phyloP scores from a whole-genome alignment of 2,113 vertebrate species.

The Crotalus viridis region DNA sequence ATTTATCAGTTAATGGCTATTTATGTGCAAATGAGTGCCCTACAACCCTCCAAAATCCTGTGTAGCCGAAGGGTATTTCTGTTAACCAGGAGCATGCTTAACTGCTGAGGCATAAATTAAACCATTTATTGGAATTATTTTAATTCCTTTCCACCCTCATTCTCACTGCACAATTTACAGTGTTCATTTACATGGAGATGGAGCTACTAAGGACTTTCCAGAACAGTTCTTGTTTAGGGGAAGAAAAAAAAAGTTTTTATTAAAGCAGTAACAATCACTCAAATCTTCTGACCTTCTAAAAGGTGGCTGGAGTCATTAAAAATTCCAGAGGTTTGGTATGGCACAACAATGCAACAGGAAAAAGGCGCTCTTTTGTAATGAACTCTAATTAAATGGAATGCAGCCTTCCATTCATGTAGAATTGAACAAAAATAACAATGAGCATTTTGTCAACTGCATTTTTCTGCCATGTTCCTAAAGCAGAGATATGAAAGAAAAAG shows the following conservation, averaged over 20 bases:
- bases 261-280: conserved; percentile 31
- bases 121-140: conserved; percentile 81
- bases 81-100: conserved; percentile 86
- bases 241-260: conserved; percentile 8
- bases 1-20: conserved; percentile 89
- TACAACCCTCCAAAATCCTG: conserved; percentile 85
- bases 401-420: conserved; percentile 43
- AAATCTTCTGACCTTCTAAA: conserved; percentile 42
- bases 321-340: conserved; percentile 41
- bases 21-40: conserved; percentile 98
- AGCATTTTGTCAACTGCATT: conserved; percentile 32
- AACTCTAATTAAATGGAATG: conserved; percentile 52
- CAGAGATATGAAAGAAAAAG: conserved; percentile 2
- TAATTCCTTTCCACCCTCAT: conserved; percentile 67
- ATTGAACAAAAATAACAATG: conserved; percentile 45
- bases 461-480: conserved; percentile 24
- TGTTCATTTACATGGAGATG: conserved; percentile 68
- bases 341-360: conserved; percentile 6
- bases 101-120: conserved; percentile 82
- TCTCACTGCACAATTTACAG: conserved; percentile 68
- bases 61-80: conserved; percentile 90
- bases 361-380: conserved; percentile 37
- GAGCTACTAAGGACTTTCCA: conserved; percentile 58
- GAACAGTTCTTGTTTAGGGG: conserved; percentile 51
- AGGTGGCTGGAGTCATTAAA: conserved; percentile 18